These are phyloP conservation scores for Dryadula phaetusa DNA, from an alignment of 2,888 invertebrate genomes.

Conservation along the genomic window DNA sequence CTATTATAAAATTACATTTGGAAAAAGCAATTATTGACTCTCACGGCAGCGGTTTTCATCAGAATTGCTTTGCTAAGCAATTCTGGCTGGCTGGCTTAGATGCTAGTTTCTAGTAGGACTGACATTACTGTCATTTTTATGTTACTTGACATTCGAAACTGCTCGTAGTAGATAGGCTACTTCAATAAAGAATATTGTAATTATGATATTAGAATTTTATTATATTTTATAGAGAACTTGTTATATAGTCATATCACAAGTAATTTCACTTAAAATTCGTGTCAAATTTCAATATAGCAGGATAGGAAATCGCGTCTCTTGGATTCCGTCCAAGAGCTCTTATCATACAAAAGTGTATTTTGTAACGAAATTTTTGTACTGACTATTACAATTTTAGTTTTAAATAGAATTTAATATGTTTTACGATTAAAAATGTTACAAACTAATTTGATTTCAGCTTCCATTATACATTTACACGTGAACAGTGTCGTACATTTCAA, in stretches of 20 bases:
- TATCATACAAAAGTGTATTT: background rate
- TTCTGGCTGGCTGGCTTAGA: too few species aligned
- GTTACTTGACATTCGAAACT: too few species aligned
- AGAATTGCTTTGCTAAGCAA: too few species aligned
- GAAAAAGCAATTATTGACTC: too few species aligned
- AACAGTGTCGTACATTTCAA: background rate
- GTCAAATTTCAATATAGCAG: constrained; percentile 11
- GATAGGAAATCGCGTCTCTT: constrained; percentile 5
- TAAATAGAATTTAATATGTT: background rate
- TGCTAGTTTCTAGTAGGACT: too few species aligned
- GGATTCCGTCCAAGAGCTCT: constrained; percentile 1
- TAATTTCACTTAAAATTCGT: background rate
- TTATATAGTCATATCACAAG: background rate
- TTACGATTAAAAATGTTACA: background rate
- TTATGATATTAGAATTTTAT: too few species aligned
- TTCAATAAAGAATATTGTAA: too few species aligned
- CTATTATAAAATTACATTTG: too few species aligned
- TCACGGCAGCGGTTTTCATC: too few species aligned
- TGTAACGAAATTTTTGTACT: background rate
- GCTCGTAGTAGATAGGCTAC: too few species aligned
- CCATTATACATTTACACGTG: background rate
- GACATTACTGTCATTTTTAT: too few species aligned
- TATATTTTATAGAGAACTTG: too few species aligned
- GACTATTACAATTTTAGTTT: background rate
- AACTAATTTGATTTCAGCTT: background rate